Conservation (phyloP, 2,113 vertebrate genomes). For the Rhinopomastus cyanomelas region DNA sequence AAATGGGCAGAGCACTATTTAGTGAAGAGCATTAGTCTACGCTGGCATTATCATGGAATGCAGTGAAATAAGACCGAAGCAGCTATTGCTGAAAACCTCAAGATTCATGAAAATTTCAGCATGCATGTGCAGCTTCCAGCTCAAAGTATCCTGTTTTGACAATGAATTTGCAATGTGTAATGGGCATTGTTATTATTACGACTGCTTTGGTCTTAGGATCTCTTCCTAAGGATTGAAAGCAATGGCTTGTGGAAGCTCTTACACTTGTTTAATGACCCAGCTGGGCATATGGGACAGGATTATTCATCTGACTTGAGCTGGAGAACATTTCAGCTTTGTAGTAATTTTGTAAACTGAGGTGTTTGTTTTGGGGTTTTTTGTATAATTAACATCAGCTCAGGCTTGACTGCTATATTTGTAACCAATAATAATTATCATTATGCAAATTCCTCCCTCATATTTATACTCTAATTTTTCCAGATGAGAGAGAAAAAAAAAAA, state of each 20-base stretch:
- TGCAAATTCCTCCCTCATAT: background rate
- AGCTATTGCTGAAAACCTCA: background rate
- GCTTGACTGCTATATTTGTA: background rate
- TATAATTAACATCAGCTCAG: background rate
- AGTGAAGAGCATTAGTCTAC: background rate
- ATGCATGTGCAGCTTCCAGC: background rate
- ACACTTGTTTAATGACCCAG: background rate
- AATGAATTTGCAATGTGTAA: background rate
- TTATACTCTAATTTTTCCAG: background rate
- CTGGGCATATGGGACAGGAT: background rate
- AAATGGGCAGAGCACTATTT: background rate
- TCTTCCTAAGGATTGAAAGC: background rate
- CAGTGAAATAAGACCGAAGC: background rate
- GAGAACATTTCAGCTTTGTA: background rate
- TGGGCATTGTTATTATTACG: background rate
- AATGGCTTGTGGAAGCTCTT: background rate
- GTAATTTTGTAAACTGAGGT: background rate
- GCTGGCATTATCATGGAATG: background rate
- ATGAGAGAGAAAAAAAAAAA: background rate
- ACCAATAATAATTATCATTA: background rate
- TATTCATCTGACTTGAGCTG: background rate
- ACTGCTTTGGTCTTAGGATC: background rate
- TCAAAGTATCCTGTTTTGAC: background rate
- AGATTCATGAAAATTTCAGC: conserved; percentile 5
- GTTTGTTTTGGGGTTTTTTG: background rate